Conservation (phyloP, 2,888 invertebrate species). For the Antitype chi region DNA sequence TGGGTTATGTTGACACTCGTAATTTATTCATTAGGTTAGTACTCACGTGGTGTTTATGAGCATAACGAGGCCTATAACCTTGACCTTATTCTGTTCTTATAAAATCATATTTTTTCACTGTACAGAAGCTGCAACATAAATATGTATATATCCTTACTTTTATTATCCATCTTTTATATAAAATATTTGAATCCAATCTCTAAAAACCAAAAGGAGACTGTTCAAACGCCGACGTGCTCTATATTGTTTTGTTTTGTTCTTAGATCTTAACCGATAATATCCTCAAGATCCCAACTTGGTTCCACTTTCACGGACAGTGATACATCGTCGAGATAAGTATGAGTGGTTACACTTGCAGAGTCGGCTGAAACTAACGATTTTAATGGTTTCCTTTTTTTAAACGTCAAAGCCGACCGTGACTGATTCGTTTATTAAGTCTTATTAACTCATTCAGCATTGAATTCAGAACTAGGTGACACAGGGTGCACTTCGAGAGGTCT, state of each 20-base stretch:
- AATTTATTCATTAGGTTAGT: conserved; percentile 29
- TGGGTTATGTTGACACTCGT: conserved; percentile 44
- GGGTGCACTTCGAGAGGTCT: too few species aligned
- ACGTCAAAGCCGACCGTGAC: too few species aligned
- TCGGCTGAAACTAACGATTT: background rate
- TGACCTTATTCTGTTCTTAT: conserved; percentile 7
- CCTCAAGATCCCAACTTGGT: background rate
- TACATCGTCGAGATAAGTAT: background rate
- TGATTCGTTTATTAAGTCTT: too few species aligned
- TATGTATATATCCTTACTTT: background rate
- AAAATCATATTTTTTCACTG: conserved; percentile 5
- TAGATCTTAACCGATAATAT: background rate
- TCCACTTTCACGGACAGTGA: conserved; percentile 6
- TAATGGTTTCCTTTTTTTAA: background rate
- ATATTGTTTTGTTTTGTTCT: background rate
- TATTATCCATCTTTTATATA: background rate
- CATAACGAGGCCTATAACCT: conserved; percentile 11
- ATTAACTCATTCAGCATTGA: too few species aligned
- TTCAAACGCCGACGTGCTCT: too few species aligned
- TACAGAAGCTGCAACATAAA: background rate
- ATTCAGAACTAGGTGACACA: background rate
- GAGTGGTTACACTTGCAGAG: background rate
- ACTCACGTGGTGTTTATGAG: conserved; percentile 17
- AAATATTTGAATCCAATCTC: background rate
- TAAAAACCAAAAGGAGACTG: background rate